Evolutionary conservation across 2,113 vertebrate genomes (phyloP), one percentile per base, ranked within the genome.

Genomic region (Parus major): DNA sequence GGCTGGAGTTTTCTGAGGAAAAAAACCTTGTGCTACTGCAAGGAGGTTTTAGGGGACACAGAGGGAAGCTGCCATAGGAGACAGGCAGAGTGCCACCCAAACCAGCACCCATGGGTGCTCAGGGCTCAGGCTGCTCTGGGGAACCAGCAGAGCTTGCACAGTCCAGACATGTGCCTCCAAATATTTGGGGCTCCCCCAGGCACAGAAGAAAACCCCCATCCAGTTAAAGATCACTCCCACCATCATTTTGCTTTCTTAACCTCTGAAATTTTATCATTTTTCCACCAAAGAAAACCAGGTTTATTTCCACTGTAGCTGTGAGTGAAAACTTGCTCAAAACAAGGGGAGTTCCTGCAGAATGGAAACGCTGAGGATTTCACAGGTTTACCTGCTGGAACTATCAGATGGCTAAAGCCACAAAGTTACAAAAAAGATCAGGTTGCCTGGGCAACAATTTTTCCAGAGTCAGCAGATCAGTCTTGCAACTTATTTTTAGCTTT

Each of bases 391-490:
- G 11, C 44, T 46, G 78, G 88, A 92, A 57, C 76, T n/a, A 53
- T 87, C 65, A 86, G 69, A 46, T 7, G 9, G 72, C 41, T 81
- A 69, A 75, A 96, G 60, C 23, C 86, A 82, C 49, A 42, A 91
- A 95, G 82, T 92, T 88, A 66, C 25, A 53, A 88, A 79, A 65
- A 94, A 76, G 72, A 96, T 66, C n/a, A 49, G 23, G 90, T 96
- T 95, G 90, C 96, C 90, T 18, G 41, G 65, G 95, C n/a, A 93
- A 96, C 94, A 83, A 27, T 68, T 96, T 90, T 96, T 93, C 59
- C 93, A 71, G 52, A 94, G 93, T 95, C 95, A 96, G 95, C 95
- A 93, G 77, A 92, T 93, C 52, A 61, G 88, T 86, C 86, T 90
- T 64, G 57, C 72, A 64, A 84, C 65, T 92, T 96, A 94, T 94